phyloP scores from a whole-genome alignment of 2,113 vertebrate species.

The Rynchops niger region DNA sequence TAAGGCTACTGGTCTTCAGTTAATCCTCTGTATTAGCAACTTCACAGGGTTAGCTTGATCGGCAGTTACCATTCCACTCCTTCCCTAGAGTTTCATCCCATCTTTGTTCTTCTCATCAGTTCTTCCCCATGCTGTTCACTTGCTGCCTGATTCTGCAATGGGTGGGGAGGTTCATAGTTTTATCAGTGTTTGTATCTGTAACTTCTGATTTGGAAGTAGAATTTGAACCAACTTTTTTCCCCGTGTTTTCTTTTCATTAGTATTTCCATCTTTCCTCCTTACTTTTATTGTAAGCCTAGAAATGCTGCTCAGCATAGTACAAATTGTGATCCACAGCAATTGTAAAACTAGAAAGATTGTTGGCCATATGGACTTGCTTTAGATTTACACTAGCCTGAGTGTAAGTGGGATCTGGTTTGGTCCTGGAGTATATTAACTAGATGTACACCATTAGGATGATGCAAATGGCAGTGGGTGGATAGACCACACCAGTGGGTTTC shows the following conservation, averaged over 20 bases:
- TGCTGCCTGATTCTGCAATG: background rate
- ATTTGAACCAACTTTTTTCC: background rate
- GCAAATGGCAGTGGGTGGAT: background rate
- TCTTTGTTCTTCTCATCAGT: background rate
- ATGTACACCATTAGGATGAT: background rate
- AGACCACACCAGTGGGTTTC: background rate
- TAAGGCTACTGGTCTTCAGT: background rate
- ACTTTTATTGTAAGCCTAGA: background rate
- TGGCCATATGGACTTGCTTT: background rate
- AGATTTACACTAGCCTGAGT: background rate
- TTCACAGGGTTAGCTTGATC: background rate
- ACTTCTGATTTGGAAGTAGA: background rate
- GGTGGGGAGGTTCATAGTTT: background rate
- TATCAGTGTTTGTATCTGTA: background rate
- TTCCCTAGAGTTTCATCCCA: background rate
- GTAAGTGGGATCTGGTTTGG: background rate
- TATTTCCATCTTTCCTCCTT: background rate
- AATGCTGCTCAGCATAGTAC: background rate
- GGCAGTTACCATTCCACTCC: background rate
- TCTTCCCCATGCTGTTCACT: background rate
- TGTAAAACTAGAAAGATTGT: background rate
- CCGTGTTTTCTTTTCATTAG: background rate
- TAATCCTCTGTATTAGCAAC: background rate
- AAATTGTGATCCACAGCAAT: background rate
- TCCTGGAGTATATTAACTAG: background rate